phyloP scores from a whole-genome alignment of 2,888 invertebrate species.

The Archips crataeganus region DNA sequence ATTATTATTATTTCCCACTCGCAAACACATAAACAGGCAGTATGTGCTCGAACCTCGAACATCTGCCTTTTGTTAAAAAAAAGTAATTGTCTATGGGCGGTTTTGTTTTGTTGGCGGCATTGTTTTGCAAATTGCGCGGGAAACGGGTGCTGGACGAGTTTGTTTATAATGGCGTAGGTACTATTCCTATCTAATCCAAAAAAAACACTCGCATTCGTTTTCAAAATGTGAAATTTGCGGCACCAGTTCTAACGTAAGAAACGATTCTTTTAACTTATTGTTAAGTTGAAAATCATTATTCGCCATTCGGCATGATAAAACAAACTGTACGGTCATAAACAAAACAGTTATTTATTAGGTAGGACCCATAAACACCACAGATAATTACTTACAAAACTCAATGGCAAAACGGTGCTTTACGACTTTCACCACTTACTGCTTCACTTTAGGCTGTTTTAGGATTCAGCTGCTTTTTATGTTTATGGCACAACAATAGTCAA shows the following conservation, averaged over 20 bases:
- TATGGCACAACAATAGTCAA: background rate
- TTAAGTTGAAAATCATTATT: background rate
- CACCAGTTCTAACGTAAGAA: too few relatives aligned
- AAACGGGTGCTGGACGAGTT: constrained; percentile 5
- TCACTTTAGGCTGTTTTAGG: background rate
- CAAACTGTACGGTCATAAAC: background rate
- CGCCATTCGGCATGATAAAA: background rate
- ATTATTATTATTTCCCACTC: constrained; percentile 61
- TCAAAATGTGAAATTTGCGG: too few relatives aligned
- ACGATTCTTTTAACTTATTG: too few relatives aligned
- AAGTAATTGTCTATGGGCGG: constrained; percentile 53
- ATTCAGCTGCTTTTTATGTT: background rate
- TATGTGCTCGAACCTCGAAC: constrained; percentile 65
- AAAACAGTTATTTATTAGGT: background rate
- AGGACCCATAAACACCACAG: background rate
- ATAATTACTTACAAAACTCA: background rate
- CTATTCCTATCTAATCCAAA: too few relatives aligned
- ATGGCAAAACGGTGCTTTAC: background rate
- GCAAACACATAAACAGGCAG: constrained; percentile 49
- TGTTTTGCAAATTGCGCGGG: constrained; percentile 39
- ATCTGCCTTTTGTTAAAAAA: constrained; percentile 66
- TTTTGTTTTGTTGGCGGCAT: constrained; percentile 42
- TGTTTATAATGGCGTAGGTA: background rate
- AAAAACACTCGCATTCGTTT: too few relatives aligned
- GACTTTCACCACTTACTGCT: background rate